Conservation (phyloP, 2,113 vertebrate genomes). For the Genyomyrus donnyi region DNA sequence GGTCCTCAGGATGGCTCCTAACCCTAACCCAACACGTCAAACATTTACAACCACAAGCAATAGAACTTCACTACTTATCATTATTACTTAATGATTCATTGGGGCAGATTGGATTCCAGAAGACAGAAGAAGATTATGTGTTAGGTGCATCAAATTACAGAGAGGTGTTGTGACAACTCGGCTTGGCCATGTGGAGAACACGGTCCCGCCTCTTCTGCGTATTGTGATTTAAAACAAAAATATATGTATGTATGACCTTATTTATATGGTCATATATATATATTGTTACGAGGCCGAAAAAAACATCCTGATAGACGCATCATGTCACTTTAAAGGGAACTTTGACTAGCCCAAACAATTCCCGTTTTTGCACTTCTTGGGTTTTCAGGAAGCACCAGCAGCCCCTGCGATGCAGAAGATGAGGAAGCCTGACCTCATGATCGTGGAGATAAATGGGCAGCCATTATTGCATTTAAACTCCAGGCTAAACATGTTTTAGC, state of each 20-base stretch:
- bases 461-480: background rate
- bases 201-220: background rate
- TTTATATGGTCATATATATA: background rate
- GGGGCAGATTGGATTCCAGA: background rate
- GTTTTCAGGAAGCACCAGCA: slow-evolving; percentile 11
- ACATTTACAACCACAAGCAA: background rate
- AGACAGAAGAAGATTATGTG: background rate
- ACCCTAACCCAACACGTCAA: background rate
- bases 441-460: background rate
- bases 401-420: slow-evolving; percentile 17
- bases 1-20: background rate
- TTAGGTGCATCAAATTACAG: background rate
- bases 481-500: background rate
- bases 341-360: background rate
- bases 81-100: background rate
- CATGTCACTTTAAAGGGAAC: background rate
- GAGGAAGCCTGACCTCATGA: background rate
- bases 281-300: background rate
- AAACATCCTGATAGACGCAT: background rate
- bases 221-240: background rate
- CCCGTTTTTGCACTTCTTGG: slow-evolving; percentile 22
- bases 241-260: background rate
- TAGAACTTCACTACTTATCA: background rate
- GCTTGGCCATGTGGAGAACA: background rate
- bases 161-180: background rate